phyloP scores from a whole-genome alignment of 1,140 invertebrate species.

The Papilio dardanus region DNA sequence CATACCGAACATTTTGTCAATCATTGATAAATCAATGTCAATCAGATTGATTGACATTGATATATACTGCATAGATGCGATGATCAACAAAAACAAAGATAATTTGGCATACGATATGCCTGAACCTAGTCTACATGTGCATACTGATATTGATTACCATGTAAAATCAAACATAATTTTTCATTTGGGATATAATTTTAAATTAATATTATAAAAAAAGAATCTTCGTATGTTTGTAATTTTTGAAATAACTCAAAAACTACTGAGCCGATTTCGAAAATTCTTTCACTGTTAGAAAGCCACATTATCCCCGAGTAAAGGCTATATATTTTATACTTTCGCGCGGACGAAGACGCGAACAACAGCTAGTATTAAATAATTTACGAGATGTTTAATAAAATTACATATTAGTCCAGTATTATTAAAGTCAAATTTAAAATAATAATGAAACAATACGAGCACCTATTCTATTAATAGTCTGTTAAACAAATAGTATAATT shows the following conservation, averaged over 20 bases:
- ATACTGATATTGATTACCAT: neutral
- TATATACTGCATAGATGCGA: neutral
- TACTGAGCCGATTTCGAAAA: too few relatives aligned
- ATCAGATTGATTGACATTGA: slow-evolving; percentile 13
- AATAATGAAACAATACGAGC: neutral
- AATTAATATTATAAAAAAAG: neutral
- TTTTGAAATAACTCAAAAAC: too few relatives aligned
- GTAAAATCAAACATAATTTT: neutral
- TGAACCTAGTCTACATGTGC: neutral
- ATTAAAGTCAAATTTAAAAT: too few relatives aligned
- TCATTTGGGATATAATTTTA: neutral
- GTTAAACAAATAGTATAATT: neutral
- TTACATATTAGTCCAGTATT: too few relatives aligned
- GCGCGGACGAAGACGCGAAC: too few relatives aligned
- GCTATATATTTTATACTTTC: too few relatives aligned
- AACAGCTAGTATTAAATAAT: too few relatives aligned
- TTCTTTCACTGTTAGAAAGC: too few relatives aligned
- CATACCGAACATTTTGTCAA: neutral
- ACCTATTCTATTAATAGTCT: neutral
- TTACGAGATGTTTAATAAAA: neutral
- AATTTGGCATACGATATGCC: slow-evolving; percentile 11
- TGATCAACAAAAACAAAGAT: neutral
- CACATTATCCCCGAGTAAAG: too few relatives aligned
- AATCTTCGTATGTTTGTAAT: too few relatives aligned
- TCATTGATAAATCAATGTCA: slow-evolving; percentile 12